Evolutionary conservation across 2,113 vertebrate species (phyloP), one percentile per base, ranked within the genome.

Genomic region (Reinhardtius hippoglossoides): DNA sequence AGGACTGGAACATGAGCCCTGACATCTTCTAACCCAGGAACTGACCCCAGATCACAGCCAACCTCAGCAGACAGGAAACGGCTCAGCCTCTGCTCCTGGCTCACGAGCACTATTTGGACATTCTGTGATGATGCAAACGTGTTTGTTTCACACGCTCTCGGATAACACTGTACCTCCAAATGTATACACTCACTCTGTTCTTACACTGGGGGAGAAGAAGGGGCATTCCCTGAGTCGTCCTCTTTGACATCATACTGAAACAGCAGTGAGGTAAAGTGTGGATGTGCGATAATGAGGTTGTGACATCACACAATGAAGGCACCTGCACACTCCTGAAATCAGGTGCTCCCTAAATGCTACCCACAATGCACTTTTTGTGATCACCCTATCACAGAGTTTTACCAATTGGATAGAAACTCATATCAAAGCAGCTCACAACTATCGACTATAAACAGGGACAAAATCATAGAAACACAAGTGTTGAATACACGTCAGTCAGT

Each of bases 1-100:
- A 96, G 87, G 95, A 98, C 93, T 99, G 98, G 98, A 95, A 88
- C 16, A 62, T 80, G 76, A 98, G 97, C 89, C 96, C 97, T 0
- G 90, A 95, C 88, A 98, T 99, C 94, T 99, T 98, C 95, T 99
- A 96, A 97, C 89, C 70, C 2, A 56, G 42, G 65, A 54, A 16
- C 50, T 69, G 23, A 20, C n/a, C 76, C 57, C 16, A 7, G 20
- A 80, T 74, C 73, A 55, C 81, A 65, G 65, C 75, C 63, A 48
- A 81, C 75, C 71, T 80, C 88, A 87, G 14, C 37, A 12, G 76
- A 86, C 82, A 76, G 44, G 76, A 64, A 83, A 63, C 67, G 20
- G 44, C 81, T 87, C 61, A 13, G 66, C 77, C 64, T 74, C 79
- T 50, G 75, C 69, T 75, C 78, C 76, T 76, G 80, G 74, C 61